Percentiles rank a stretch among this genome's conserved stretches.
Conservation (phyloP, 2,888 invertebrate species). For the Aphrophora alni region DNA sequence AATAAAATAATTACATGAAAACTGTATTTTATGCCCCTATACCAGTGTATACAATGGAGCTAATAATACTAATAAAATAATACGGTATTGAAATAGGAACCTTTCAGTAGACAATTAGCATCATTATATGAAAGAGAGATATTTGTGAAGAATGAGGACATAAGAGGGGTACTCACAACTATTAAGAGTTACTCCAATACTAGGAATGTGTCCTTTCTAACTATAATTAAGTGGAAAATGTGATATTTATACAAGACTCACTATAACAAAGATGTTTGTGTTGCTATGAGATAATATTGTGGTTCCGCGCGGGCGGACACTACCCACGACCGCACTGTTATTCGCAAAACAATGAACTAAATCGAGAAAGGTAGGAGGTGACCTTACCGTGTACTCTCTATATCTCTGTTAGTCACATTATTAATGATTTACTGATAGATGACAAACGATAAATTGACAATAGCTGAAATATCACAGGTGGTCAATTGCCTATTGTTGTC, state of each 20-base stretch:
- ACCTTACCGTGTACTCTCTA: neutral
- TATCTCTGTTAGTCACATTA: neutral
- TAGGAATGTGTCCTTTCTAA: no score
- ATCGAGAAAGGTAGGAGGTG: neutral
- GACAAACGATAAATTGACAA: neutral
- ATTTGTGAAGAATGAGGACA: no score
- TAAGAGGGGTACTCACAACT: no score
- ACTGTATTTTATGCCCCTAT: no score
- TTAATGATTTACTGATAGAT: neutral
- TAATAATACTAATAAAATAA: no score
- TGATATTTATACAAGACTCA: neutral
- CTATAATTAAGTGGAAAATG: neutral
- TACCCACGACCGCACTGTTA: neutral
- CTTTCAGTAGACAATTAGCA: no score
- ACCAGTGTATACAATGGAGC: no score
- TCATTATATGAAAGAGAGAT: no score
- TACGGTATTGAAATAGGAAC: no score
- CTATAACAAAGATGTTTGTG: neutral
- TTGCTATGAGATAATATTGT: neutral
- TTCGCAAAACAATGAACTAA: slow-evolving; percentile 6
- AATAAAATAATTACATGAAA: no score
- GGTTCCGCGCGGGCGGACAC: neutral
- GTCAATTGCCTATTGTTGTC: neutral
- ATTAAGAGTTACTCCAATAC: no score
- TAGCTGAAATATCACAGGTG: neutral